Evolutionary conservation across 2,888 invertebrate genomes (phyloP), one percentile per base, ranked within the genome.

Genomic region (Scaptomyza flava): DNA sequence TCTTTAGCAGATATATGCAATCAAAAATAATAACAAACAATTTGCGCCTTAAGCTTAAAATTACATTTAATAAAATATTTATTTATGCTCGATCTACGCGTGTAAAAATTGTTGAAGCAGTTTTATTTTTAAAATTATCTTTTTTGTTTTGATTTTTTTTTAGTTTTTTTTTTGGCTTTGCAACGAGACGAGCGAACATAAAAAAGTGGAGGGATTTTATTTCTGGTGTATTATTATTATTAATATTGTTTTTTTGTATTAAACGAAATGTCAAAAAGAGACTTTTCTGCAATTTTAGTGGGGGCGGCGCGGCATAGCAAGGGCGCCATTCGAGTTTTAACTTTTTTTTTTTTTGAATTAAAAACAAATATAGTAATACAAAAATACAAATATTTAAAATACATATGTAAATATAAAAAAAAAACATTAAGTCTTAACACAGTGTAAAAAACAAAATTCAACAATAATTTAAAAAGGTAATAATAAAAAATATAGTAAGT

Each of bases 381-480:
- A 57, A 72, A 65, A 67, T 62, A 72, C 57, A 46, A 56, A 63
- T 67, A 77, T 63, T 57, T 48, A 69, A 68, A 56, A 64, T 51
- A 72, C 38, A 30, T 33, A 69, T 51, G 72, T 80, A 83, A 71
- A 68, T 31, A 76, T 75, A 78, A 68, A 69, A 69, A 62, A 67
- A 74, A 68, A 27, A 74, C 50, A 50, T 70, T 41, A 58, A 64
- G 65, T 72, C 77, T 76, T 74, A 74, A 74, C 72, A 74, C 61
- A 77, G 77, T 63, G 58, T 77, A 77, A 72, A 63, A 77, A 81
- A 86, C 87, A 89, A 89, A 89, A 89, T 89, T 89, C 82, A 82
- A 88, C 89, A 89, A 89, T 88, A 87, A 87, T 87, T 87, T 83
- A 89, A 81, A 84, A 88, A 72, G 74, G 60, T 77, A 81, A 77